phyloP scores from a whole-genome alignment of 2,113 vertebrate species.

The Pithys albifrons region DNA sequence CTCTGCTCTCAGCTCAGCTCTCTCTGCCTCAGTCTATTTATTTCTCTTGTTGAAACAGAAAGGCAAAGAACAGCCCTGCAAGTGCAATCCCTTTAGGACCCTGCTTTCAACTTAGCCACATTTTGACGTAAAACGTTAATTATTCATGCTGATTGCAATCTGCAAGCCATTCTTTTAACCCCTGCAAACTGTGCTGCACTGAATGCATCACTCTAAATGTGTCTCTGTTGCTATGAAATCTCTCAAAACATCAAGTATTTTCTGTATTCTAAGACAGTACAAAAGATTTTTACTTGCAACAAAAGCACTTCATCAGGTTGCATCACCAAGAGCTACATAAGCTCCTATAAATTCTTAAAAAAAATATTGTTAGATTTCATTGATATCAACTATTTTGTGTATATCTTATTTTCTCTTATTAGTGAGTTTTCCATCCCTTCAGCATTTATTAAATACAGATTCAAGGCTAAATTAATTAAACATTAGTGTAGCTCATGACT shows the following conservation, averaged over 20 bases:
- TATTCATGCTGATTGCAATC: conserved; percentile 34
- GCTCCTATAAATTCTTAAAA: not conserved
- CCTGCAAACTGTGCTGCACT: not conserved
- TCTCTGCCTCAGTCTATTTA: not conserved
- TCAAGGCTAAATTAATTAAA: not conserved
- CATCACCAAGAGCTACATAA: not conserved
- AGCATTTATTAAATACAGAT: not conserved
- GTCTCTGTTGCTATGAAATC: not conserved
- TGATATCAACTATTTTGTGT: not conserved
- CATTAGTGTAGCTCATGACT: not conserved
- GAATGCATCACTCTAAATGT: not conserved
- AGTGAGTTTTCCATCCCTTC: not conserved
- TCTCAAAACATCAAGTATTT: not conserved
- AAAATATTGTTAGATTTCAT: not conserved
- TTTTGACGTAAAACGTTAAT: conserved; percentile 9
- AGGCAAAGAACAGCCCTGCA: not conserved
- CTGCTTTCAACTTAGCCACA: not conserved
- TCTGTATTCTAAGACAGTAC: not conserved
- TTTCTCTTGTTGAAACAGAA: not conserved
- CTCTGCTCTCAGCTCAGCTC: not conserved
- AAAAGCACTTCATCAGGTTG: not conserved
- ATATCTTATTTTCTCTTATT: not conserved
- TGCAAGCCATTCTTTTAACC: not conserved
- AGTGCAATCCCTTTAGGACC: conserved; percentile 1
- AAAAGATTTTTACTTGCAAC: not conserved